A percentile compares a stretch with the other conserved stretches of the same genome.
These are phyloP conservation scores for Hydropotes inermis DNA, from an alignment of 2,113 vertebrate genomes.

Conservation along the genomic window DNA sequence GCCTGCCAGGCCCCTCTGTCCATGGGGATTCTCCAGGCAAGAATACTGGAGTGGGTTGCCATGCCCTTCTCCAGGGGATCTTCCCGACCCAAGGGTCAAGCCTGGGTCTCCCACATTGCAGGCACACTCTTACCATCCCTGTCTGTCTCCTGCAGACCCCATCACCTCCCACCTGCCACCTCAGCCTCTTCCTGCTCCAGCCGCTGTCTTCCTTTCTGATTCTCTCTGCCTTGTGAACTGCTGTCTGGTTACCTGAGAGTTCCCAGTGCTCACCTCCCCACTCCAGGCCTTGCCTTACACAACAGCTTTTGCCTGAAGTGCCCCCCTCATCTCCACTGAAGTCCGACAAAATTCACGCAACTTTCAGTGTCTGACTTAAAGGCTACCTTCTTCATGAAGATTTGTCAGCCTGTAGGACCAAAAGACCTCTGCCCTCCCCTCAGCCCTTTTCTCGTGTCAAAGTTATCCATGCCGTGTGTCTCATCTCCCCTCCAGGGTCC, in stretches of 20 bases:
- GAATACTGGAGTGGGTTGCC: not conserved
- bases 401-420: not conserved
- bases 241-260: not conserved
- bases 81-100: not conserved
- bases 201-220: not conserved
- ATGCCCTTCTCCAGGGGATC: not conserved
- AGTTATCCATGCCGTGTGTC: not conserved
- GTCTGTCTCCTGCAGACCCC: not conserved
- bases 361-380: not conserved
- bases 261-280: not conserved
- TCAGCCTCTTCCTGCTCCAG: not conserved
- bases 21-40: not conserved
- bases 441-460: not conserved
- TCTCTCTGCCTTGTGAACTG: not conserved
- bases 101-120: not conserved
- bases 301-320: not conserved
- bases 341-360: not conserved
- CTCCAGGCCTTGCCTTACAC: not conserved
- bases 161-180: not conserved
- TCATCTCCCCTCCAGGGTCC: not conserved
- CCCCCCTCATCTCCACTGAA: not conserved
- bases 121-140: not conserved
- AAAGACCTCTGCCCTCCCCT: not conserved
- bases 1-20: not conserved
- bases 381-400: not conserved